Evolutionary conservation across 2,113 vertebrate species (phyloP).

Genomic region (Poeciliopsis occidentalis): DNA sequence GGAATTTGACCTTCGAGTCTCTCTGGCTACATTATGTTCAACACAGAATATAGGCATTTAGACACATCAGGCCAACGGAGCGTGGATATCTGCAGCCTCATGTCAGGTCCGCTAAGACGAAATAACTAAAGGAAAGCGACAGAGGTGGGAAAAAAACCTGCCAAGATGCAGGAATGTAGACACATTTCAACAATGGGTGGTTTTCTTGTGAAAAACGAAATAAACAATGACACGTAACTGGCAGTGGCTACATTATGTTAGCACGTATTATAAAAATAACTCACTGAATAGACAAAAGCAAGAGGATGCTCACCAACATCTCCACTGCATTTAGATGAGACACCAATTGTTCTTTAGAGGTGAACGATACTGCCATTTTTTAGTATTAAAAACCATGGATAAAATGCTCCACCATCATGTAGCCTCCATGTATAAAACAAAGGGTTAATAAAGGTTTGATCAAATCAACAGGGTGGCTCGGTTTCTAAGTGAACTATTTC

Average conservation of each 20-base stretch:
- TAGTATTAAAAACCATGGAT: too few species aligned
- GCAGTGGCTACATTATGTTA: neutral
- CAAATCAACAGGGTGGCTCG: too few species aligned
- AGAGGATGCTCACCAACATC: too few species aligned
- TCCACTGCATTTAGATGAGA: too few species aligned
- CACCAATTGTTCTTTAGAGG: too few species aligned
- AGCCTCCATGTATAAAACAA: too few species aligned
- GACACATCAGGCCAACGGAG: constrained; percentile 43
- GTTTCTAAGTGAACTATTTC: too few species aligned
- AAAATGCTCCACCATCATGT: too few species aligned
- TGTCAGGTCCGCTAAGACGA: constrained; percentile 2
- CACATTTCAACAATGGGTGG: neutral
- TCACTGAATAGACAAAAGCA: too few species aligned
- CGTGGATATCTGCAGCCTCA: constrained; percentile 22
- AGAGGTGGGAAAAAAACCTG: constrained; percentile 11
- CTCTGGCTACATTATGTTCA: constrained; percentile 13
- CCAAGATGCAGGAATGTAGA: neutral
- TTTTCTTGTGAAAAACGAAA: neutral
- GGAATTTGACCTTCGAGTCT: constrained; percentile 35
- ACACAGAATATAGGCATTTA: constrained; percentile 19
- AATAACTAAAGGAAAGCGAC: neutral
- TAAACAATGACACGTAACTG: neutral
- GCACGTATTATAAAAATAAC: too few species aligned
- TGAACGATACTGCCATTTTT: too few species aligned
- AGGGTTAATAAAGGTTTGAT: too few species aligned